These are phyloP conservation scores for Lanistes nyassanus DNA, from an alignment of 1,140 invertebrate genomes.

Conservation along the genomic window DNA sequence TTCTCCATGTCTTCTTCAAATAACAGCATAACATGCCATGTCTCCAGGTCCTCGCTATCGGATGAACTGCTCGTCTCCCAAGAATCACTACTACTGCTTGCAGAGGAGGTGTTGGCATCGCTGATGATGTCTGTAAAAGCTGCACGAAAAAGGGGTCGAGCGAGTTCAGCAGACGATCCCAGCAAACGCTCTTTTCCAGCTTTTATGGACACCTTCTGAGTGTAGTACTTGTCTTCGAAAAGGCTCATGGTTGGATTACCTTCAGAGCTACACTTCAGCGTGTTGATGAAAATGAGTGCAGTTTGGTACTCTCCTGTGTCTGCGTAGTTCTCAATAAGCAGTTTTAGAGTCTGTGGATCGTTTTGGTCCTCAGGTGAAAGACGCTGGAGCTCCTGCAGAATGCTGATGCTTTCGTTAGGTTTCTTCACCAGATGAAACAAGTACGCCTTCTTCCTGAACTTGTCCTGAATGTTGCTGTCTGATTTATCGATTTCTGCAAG, in stretches of 20 bases:
- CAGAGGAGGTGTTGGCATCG: neutral
- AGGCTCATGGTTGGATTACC: neutral
- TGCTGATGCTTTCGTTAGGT: neutral
- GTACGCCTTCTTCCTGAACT: neutral
- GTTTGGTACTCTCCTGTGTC: neutral
- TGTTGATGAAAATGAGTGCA: constrained; percentile 1
- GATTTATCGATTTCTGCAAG: constrained; percentile 5
- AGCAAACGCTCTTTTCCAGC: constrained; percentile 4
- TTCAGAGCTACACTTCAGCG: neutral
- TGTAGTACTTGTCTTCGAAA: constrained; percentile 14
- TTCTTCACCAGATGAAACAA: neutral
- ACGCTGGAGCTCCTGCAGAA: constrained; percentile 2
- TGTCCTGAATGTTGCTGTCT: neutral
- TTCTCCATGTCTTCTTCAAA: neutral
- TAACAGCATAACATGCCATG: neutral
- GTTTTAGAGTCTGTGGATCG: constrained; percentile 9
- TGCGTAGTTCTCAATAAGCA: constrained; percentile 12
- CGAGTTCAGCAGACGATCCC: neutral
- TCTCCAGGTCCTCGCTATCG: too few species aligned
- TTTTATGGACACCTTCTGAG: neutral
- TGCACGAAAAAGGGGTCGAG: neutral
- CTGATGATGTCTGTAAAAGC: constrained; percentile 3
- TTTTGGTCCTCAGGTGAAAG: neutral
- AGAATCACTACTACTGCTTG: neutral
- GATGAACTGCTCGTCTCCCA: neutral